phyloP scores from a whole-genome alignment of 2,888 invertebrate species.

The Penaeus monodon region DNA sequence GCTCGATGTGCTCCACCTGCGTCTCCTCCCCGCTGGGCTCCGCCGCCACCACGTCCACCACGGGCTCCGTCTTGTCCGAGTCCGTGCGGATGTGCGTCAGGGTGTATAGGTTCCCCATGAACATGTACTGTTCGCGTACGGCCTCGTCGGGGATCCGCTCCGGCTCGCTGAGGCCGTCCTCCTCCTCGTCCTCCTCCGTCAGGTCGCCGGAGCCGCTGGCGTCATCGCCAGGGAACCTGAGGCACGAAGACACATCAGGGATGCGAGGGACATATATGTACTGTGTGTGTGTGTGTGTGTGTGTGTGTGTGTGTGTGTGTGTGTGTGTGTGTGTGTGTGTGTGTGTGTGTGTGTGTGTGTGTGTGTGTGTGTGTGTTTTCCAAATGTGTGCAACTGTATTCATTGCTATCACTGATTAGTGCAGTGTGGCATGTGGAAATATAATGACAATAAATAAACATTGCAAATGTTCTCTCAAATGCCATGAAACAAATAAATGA shows the following conservation, averaged over 20 bases:
- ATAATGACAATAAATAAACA: too few relatives aligned
- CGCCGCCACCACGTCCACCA: slow-evolving; percentile 38
- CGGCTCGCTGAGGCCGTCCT: slow-evolving; percentile 46
- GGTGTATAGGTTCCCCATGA: slow-evolving; percentile 57
- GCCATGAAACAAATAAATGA: too few relatives aligned
- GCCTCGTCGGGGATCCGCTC: slow-evolving; percentile 57
- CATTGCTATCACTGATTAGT: too few relatives aligned
- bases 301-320: not conserved
- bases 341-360: not conserved
- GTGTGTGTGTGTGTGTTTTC: not conserved
- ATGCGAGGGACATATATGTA: too few relatives aligned
- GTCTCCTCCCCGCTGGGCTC: slow-evolving; percentile 3
- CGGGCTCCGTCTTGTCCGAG: slow-evolving; percentile 42
- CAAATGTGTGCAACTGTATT: too few relatives aligned
- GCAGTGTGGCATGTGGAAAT: too few relatives aligned
- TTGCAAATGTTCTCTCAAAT: too few relatives aligned
- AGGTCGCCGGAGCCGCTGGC: slow-evolving; percentile 46
- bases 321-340: not conserved
- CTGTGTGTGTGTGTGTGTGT: too few relatives aligned
- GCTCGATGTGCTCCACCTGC: slow-evolving; percentile 4
- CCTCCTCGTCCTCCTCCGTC: slow-evolving; percentile 55
- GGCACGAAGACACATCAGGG: not conserved
- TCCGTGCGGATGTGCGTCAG: slow-evolving; percentile 52
- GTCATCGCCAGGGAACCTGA: slow-evolving; percentile 44
- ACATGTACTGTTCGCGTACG: slow-evolving; percentile 57